These are phyloP conservation scores for Ceratotherium simum DNA, from an alignment of 2,113 vertebrate species.

Conservation along the genomic window DNA sequence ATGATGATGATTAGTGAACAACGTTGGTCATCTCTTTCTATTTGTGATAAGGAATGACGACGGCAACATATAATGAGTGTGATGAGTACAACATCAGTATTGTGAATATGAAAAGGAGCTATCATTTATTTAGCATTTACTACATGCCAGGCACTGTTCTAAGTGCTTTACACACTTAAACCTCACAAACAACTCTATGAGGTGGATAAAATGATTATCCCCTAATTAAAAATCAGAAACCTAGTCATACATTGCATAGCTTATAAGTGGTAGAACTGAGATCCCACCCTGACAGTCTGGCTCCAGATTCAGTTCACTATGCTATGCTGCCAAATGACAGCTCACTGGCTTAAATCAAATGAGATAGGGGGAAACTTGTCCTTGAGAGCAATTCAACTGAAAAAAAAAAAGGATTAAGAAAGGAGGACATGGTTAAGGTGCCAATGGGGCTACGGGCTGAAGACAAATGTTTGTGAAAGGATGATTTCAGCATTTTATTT, in stretches of 20 bases:
- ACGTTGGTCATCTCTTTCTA: background rate
- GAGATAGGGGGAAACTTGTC: background rate
- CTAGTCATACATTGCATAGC: background rate
- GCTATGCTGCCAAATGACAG: background rate
- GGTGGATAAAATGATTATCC: background rate
- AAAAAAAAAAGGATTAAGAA: background rate
- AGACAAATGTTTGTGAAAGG: slow-evolving; percentile 19
- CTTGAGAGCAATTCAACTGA: background rate
- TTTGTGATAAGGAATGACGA: slow-evolving; percentile 19
- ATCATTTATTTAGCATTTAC: slow-evolving; percentile 21
- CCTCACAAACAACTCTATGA: slow-evolving; percentile 15
- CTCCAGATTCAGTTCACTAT: background rate
- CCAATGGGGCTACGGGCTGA: background rate
- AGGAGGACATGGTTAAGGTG: background rate
- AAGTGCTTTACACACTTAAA: background rate
- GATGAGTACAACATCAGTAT: background rate
- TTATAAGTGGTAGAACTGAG: background rate
- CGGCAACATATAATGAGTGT: background rate
- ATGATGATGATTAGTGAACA: background rate
- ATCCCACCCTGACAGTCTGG: background rate
- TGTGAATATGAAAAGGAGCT: slow-evolving; percentile 29
- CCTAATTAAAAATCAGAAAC: slow-evolving; percentile 28
- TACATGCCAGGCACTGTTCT: background rate
- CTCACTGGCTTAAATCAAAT: slow-evolving; percentile 31
- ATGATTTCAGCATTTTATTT: slow-evolving; percentile 34